phyloP scores from a whole-genome alignment of 2,888 invertebrate genomes.

The Agrilus mali region DNA sequence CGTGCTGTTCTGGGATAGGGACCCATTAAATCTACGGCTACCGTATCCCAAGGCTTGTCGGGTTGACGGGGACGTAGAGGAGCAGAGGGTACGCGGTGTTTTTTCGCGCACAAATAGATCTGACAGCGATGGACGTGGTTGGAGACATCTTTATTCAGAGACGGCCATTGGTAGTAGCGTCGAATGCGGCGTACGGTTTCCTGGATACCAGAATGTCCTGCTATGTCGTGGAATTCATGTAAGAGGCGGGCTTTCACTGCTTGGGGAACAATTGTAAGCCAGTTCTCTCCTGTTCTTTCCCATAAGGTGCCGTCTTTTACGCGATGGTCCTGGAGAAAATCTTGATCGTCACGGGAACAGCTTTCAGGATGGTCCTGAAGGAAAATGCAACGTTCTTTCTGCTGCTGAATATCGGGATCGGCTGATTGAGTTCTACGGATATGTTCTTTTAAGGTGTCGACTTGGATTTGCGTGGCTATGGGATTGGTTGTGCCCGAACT shows the following conservation, averaged over 20 bases:
- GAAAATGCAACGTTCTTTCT: no score
- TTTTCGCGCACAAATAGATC: slow-evolving; percentile 4
- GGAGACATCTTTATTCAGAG: slow-evolving; percentile 8
- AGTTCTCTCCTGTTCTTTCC: background rate
- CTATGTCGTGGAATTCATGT: slow-evolving; percentile 7
- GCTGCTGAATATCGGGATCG: no score
- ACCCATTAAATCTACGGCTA: slow-evolving; percentile 9
- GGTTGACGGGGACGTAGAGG: slow-evolving; percentile 6
- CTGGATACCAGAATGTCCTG: slow-evolving; percentile 15
- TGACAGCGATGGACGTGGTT: slow-evolving; percentile 12
- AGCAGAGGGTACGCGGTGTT: slow-evolving; percentile 3
- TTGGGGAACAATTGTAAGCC: background rate
- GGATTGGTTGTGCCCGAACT: no score
- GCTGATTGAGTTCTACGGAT: no score
- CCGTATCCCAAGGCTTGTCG: slow-evolving; percentile 5
- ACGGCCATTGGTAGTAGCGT: slow-evolving; percentile 7
- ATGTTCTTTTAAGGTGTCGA: no score
- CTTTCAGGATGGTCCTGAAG: no score
- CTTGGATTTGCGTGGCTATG: no score
- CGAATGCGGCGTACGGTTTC: slow-evolving; percentile 11
- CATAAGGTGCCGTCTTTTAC: background rate
- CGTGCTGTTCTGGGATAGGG: slow-evolving; percentile 5
- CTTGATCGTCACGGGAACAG: no score
- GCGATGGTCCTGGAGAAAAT: slow-evolving; percentile 1
- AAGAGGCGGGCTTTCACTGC: background rate